These are phyloP conservation scores for Psilanteris sp. DNA, from an alignment of 1,140 invertebrate genomes.

Conservation along the genomic window DNA sequence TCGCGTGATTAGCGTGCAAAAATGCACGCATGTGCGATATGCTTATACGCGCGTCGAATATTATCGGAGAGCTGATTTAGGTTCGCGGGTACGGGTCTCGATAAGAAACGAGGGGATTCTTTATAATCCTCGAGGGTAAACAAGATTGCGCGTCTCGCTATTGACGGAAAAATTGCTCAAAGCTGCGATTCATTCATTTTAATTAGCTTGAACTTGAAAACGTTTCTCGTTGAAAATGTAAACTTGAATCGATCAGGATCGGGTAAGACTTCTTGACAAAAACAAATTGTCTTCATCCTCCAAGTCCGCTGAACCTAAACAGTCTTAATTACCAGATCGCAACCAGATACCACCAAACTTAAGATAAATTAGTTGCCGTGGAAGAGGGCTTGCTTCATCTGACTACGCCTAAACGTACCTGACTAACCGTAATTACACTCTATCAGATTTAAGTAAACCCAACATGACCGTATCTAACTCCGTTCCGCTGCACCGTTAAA, in stretches of 20 bases:
- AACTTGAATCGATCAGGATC: constrained; percentile 9
- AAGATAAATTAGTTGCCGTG: constrained; percentile 25
- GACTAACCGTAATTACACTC: constrained; percentile 26
- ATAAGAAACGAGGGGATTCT: neutral
- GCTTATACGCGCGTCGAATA: constrained; percentile 1
- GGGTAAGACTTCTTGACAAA: constrained; percentile 5
- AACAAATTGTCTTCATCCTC: constrained; percentile 24
- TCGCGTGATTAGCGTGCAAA: constrained; percentile 2
- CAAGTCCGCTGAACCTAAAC: constrained; percentile 20
- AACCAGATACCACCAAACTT: constrained; percentile 11
- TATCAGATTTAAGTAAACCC: constrained; percentile 36
- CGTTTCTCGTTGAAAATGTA: neutral
- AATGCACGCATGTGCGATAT: constrained; percentile 21
- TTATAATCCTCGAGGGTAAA: no score
- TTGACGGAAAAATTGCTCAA: no score
- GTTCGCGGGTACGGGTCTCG: constrained; percentile 1
- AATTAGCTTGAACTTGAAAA: constrained; percentile 18
- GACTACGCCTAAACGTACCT: constrained; percentile 34
- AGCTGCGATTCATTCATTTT: neutral
- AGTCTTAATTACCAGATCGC: constrained; percentile 44
- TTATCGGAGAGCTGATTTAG: constrained; percentile 16
- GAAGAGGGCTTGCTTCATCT: constrained; percentile 17
- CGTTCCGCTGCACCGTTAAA: constrained; percentile 21
- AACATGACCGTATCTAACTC: constrained; percentile 13
- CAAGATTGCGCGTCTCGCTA: no score